Percentiles rank a stretch among this genome's conserved stretches.
Conservation (phyloP, 2,888 invertebrate species). For the Melinopterus prodromus region DNA sequence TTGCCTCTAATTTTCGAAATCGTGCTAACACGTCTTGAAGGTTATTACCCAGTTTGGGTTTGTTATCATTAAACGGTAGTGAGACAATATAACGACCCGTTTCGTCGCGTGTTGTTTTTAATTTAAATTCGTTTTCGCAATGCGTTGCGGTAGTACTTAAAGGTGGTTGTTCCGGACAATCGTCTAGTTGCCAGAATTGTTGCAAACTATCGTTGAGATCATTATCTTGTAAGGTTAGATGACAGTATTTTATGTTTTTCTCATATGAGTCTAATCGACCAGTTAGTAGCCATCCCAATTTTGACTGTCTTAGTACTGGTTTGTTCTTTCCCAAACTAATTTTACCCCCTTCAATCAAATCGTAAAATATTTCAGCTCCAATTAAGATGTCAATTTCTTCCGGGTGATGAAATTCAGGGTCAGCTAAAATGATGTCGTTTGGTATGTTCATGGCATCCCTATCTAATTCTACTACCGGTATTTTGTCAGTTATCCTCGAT, state of each 20-base stretch:
- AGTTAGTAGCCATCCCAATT: conserved; percentile 7
- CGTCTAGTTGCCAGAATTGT: conserved; percentile 10
- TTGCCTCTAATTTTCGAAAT: neutral
- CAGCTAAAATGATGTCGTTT: conserved; percentile 20
- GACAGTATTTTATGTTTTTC: neutral
- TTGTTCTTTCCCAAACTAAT: conserved; percentile 6
- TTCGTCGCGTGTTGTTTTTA: conserved; percentile 7
- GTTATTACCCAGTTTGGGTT: neutral
- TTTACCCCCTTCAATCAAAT: neutral
- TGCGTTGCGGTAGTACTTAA: neutral
- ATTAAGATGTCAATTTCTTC: conserved; percentile 22
- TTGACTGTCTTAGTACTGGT: conserved; percentile 1
- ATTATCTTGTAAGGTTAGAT: neutral
- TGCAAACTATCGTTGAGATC: neutral
- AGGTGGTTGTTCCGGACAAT: conserved; percentile 9
- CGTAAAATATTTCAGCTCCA: conserved; percentile 20
- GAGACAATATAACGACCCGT: conserved; percentile 8
- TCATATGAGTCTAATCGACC: neutral
- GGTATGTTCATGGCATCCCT: conserved; percentile 5
- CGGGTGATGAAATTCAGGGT: conserved; percentile 19
- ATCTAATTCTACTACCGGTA: conserved; percentile 17
- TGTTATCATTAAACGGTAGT: neutral
- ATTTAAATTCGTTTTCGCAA: neutral
- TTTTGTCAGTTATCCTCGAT: conserved; percentile 7
- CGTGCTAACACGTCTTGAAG: neutral